Evolutionary conservation across 2,888 invertebrate genomes (phyloP).

Genomic region (Agriopis aurantiaria): DNA sequence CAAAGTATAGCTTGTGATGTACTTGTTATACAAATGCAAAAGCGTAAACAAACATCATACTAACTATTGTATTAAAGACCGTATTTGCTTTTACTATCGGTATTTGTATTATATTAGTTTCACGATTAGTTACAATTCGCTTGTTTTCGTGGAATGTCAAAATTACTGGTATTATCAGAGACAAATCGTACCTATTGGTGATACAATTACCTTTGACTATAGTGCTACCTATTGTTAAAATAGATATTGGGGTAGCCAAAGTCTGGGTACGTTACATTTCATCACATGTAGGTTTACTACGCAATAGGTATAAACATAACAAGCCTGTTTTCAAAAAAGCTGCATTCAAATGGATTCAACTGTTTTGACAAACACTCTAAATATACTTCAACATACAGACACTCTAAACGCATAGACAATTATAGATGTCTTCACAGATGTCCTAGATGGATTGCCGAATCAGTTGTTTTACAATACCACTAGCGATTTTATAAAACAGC

Average conservation of each 20-base stretch:
- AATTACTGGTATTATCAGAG: constrained; percentile 1
- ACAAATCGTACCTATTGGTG: background rate
- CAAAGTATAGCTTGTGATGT: background rate
- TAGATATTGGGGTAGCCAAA: background rate
- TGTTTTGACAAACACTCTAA: no score
- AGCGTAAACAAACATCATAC: background rate
- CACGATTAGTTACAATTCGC: background rate
- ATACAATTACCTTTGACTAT: background rate
- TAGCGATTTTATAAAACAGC: no score
- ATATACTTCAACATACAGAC: no score
- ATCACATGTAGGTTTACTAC: no score
- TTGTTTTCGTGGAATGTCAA: background rate
- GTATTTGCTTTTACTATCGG: background rate
- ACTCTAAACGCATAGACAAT: no score
- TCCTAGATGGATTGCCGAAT: no score
- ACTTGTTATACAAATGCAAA: background rate
- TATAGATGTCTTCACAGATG: no score
- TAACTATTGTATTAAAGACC: background rate
- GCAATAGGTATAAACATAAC: no score
- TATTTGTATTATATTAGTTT: background rate
- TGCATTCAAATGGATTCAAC: no score
- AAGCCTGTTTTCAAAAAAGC: no score
- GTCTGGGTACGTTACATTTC: no score
- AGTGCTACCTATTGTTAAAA: background rate
- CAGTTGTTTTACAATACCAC: no score